A percentile compares a stretch with the other conserved stretches of the same genome.
These are phyloP conservation scores for Xestia sexstrigata DNA, from an alignment of 2,888 invertebrate species.

Conservation along the genomic window DNA sequence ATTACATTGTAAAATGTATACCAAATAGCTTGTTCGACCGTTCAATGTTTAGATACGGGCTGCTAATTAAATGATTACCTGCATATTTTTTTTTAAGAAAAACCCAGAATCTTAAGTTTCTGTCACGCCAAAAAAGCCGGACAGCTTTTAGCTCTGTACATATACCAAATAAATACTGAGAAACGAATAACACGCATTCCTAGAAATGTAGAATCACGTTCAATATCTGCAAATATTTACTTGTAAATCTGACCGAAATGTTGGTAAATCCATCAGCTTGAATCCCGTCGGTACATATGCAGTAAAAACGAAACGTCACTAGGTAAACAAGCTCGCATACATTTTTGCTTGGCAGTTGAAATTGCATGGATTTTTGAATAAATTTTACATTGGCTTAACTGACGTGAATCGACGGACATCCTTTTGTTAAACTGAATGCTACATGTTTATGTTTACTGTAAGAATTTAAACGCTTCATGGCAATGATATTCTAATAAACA, in stretches of 20 bases:
- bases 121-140: too few species aligned
- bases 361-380: constrained; percentile 55
- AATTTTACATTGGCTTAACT: constrained; percentile 53
- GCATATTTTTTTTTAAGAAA: neutral
- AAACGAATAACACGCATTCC: neutral
- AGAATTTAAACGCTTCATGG: constrained; percentile 44
- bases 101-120: neutral
- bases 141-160: neutral
- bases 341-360: constrained; percentile 46
- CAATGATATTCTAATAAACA: too few species aligned
- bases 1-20: too few species aligned
- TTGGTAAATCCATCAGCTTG: constrained; percentile 28
- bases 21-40: too few species aligned
- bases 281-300: constrained; percentile 1
- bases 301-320: constrained; percentile 42
- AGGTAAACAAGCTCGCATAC: constrained; percentile 45
- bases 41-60: neutral
- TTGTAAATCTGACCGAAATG: constrained; percentile 13
- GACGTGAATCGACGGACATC: constrained; percentile 46
- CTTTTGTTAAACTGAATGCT: constrained; percentile 47
- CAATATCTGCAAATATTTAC: constrained; percentile 28
- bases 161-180: constrained; percentile 2
- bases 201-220: neutral
- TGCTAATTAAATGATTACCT: neutral
- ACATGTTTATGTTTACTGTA: constrained; percentile 30